Conservation (phyloP, 2,797 vertebrate species). For the Pangasius djambal region DNA sequence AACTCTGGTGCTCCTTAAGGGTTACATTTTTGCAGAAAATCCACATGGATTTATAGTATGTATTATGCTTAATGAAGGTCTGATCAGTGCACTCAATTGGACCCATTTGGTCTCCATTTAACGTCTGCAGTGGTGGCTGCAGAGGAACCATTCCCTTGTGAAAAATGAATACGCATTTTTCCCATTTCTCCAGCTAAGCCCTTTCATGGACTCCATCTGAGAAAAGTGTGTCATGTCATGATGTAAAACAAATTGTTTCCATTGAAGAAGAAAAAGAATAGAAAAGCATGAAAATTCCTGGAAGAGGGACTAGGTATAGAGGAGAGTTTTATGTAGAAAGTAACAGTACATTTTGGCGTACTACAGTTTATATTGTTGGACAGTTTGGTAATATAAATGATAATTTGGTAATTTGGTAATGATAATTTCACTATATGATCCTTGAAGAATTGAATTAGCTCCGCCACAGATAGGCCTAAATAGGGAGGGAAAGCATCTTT, state of each 20-base stretch:
- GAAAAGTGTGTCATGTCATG: constrained; percentile 17
- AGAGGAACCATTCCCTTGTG: constrained; percentile 30
- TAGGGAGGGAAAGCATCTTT: background rate
- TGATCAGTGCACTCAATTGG: constrained; percentile 63
- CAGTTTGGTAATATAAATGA: background rate
- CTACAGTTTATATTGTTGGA: background rate
- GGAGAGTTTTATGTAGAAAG: background rate
- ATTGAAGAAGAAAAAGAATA: constrained; percentile 7
- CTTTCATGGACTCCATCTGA: constrained; percentile 19
- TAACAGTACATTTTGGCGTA: background rate
- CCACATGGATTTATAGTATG: constrained; percentile 44
- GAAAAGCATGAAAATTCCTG: background rate
- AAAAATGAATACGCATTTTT: constrained; percentile 37
- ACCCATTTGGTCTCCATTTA: constrained; percentile 50
- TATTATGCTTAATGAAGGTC: constrained; percentile 63
- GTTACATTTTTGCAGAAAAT: constrained; percentile 56
- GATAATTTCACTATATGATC: background rate
- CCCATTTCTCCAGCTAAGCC: constrained; percentile 38
- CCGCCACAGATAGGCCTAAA: background rate
- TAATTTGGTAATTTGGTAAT: background rate
- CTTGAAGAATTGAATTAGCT: constrained; percentile 28
- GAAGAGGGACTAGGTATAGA: background rate
- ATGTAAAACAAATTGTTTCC: background rate
- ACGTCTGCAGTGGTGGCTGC: constrained; percentile 38
- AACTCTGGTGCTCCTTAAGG: constrained; percentile 57